Conservation (phyloP, 2,113 vertebrate genomes). For the Saguinus imperator region DNA sequence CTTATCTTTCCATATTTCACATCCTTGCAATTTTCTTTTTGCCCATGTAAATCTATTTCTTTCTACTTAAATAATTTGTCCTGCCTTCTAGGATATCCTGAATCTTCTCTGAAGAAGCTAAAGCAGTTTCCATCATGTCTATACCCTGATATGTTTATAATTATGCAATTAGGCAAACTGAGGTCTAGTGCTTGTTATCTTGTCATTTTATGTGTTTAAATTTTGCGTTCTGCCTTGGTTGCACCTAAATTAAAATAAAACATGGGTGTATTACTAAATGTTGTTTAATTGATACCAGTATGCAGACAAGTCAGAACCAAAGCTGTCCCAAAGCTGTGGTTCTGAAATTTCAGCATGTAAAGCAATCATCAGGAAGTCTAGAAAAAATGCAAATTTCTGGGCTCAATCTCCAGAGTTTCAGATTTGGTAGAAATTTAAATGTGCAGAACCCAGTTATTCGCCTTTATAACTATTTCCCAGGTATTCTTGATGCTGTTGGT, state of each 20-base stretch:
- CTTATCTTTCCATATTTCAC: neutral
- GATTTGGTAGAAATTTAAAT: neutral
- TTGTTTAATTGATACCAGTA: neutral
- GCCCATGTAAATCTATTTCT: neutral
- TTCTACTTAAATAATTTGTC: neutral
- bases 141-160: neutral
- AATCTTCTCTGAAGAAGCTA: neutral
- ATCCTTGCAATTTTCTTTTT: neutral
- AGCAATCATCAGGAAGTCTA: neutral
- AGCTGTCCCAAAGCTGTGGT: neutral
- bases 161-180: neutral
- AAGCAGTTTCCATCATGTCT: neutral
- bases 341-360: neutral
- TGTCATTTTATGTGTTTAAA: neutral
- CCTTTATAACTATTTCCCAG: neutral
- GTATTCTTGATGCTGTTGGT: neutral
- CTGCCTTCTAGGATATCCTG: neutral
- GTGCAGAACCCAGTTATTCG: neutral
- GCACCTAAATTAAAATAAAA: neutral
- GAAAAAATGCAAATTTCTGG: neutral
- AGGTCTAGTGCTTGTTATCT: neutral
- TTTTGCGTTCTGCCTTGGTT: neutral
- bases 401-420: neutral
- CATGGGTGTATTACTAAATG: neutral
- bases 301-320: neutral